These are phyloP conservation scores for Glareola pratincola DNA, from an alignment of 2,113 vertebrate species.

Conservation along the genomic window DNA sequence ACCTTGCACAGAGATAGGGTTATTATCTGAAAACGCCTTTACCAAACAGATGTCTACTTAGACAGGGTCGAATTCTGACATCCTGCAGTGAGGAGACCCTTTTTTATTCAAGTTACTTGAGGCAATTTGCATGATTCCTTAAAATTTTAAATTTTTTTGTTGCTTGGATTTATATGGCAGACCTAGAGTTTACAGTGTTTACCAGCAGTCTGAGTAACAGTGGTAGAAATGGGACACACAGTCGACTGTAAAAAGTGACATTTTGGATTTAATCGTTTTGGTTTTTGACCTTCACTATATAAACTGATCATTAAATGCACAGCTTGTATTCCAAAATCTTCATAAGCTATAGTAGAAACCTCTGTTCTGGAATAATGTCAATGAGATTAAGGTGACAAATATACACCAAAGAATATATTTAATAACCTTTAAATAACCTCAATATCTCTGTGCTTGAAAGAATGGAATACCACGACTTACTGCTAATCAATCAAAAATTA, in stretches of 20 bases:
- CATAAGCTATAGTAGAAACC: not conserved
- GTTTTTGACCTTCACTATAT: slow-evolving; percentile 13
- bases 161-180: not conserved
- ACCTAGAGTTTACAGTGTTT: not conserved
- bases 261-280: not conserved
- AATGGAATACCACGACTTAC: slow-evolving; percentile 20
- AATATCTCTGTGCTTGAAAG: slow-evolving; percentile 36
- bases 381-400: slow-evolving; percentile 8
- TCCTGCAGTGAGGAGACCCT: not conserved
- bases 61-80: not conserved
- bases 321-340: not conserved
- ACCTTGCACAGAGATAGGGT: not conserved
- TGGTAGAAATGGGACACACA: not conserved
- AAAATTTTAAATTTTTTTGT: not conserved
- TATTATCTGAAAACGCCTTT: not conserved
- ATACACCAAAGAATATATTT: slow-evolving; percentile 20
- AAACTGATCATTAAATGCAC: not conserved
- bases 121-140: not conserved
- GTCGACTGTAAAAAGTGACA: not conserved
- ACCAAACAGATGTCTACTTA: not conserved
- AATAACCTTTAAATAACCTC: slow-evolving; percentile 61
- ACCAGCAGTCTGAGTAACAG: not conserved
- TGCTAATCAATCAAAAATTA: slow-evolving; percentile 66
- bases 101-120: not conserved
- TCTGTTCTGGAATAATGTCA: not conserved